Base-by-base conservation (phyloP, 2,888 invertebrate genomes). In the Acleris cristana region DNA sequence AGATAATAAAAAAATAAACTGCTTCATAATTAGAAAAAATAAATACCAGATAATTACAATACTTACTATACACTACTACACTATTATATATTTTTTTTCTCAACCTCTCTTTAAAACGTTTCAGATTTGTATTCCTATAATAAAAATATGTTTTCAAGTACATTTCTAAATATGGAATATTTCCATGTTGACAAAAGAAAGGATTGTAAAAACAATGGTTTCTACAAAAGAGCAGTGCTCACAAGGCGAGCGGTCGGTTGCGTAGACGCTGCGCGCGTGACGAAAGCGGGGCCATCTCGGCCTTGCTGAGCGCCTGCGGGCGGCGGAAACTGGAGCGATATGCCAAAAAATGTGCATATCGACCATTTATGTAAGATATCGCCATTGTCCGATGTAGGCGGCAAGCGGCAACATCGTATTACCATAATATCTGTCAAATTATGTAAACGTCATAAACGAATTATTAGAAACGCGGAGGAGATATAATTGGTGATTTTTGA, bases 251-350 rank as follows among this genome's bases (percentile, higher is more conserved):
- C 56, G 67, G 48, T 54, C 23, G 59, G 63, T 66, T 76, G 74
- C 74, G 77, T 73, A 76, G 72, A 70, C 73, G 73, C 76, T 76
- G 69, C 59, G 73, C 65, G 75, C 79, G 79, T 81, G 80, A 79
- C 81, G 80, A 85, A 85, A 83, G 79, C 73, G 79, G 78, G 79
- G 83, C 81, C 82, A 78, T 76, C 72, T 72, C 79, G 82, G 81
- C 87, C 84, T 85, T 85, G 85, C 73, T 12, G 14, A 14, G 40
- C 40, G 40, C 40, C 40, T 69, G n/a, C 68, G 72, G 66, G 73
- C 74, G 73, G 72, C 72, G 73, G 74, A 77, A 78, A 79, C 74
- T 82, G 74, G 80, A 80, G 78, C 82, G 75, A 71, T 75, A 74
- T 79, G 57, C 62, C 53, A 40, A 57, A 66, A 57, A 48, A 45